Evolutionary conservation across 1,140 invertebrate genomes (phyloP).

Genomic region (Heliconius hermathena): DNA sequence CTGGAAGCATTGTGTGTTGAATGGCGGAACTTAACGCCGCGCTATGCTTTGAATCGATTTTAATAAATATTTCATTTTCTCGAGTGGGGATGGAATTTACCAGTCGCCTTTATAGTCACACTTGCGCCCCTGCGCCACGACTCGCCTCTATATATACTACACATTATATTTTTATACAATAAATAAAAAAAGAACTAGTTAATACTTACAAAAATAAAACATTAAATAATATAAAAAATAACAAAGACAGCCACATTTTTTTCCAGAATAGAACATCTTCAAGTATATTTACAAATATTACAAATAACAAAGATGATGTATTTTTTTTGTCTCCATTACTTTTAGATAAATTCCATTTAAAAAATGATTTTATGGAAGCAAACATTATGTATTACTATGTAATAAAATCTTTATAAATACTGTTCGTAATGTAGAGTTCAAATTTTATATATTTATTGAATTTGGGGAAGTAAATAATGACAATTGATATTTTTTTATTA

Average conservation of each 20-base stretch:
- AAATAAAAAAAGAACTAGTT: neutral
- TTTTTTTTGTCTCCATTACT: conserved; percentile 45
- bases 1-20: no score
- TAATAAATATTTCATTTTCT: no score
- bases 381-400: conserved; percentile 43
- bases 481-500: conserved; percentile 14
- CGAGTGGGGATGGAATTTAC: no score
- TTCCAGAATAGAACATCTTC: conserved; percentile 75
- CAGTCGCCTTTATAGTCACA: no score
- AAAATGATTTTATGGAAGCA: conserved; percentile 43
- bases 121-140: no score
- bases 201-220: conserved; percentile 67
- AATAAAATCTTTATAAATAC: conserved; percentile 11
- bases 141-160: no score
- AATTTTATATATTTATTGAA: neutral
- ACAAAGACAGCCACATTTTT: conserved; percentile 70
- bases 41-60: no score
- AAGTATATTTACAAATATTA: conserved; percentile 52
- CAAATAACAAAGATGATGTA: conserved; percentile 39
- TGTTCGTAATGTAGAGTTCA: neutral
- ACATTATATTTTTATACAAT: no score
- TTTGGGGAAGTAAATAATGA: conserved; percentile 17
- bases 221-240: conserved; percentile 62
- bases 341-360: conserved; percentile 47
- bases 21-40: no score